Percentiles rank a stretch among this genome's conserved stretches.
phyloP scores from a whole-genome alignment of 2,888 invertebrate species.

The Argynnis bischoffii region DNA sequence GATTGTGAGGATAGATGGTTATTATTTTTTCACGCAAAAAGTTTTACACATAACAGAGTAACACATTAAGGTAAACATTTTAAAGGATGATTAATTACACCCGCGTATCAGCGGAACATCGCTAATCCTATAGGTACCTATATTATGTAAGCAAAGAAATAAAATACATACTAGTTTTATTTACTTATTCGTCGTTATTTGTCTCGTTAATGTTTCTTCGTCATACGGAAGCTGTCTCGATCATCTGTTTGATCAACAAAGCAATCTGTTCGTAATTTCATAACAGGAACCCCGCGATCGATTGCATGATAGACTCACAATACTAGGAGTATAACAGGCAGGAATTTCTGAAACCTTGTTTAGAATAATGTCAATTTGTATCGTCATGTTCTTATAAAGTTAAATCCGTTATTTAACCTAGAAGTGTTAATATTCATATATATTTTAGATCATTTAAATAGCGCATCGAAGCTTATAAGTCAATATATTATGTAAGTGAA shows the following conservation, averaged over 20 bases:
- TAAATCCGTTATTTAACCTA: constrained; percentile 9
- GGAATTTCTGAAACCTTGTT: constrained; percentile 16
- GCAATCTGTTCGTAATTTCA: constrained; percentile 38
- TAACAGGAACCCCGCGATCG: constrained; percentile 35
- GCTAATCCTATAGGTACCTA: no score
- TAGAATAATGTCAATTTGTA: constrained; percentile 19
- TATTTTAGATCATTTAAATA: neutral
- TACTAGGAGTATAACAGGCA: constrained; percentile 20
- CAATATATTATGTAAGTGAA: no score
- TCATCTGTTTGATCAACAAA: constrained; percentile 37
- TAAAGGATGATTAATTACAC: no score
- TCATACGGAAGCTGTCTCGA: constrained; percentile 29
- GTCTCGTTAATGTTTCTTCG: constrained; percentile 22
- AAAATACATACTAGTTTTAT: neutral
- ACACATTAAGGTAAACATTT: no score
- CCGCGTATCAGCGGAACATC: no score
- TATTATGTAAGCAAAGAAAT: neutral
- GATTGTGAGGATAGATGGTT: no score
- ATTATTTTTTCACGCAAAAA: no score
- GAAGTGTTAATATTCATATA: neutral
- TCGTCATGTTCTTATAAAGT: neutral
- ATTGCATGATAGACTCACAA: constrained; percentile 31
- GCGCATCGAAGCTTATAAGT: neutral
- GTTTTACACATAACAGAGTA: no score
- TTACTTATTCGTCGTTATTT: neutral